Evolutionary conservation across 2,888 invertebrate species (phyloP).

Genomic region (Diaprepes abbreviatus): DNA sequence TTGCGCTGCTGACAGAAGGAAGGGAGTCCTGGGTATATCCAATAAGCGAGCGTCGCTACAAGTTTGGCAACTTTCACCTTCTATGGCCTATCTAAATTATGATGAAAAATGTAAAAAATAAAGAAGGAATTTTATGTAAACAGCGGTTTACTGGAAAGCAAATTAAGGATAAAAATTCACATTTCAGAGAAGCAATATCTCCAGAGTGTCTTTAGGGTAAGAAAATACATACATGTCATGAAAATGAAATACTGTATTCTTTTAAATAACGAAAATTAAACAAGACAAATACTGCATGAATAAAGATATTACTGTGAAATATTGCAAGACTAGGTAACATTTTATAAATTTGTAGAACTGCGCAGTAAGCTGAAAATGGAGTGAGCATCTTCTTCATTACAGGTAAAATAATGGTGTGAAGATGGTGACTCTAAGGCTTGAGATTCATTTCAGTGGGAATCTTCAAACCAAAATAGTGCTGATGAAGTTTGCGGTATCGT

Average conservation of each 20-base stretch:
- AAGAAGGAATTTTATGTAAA: no score
- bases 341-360: neutral
- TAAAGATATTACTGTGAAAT: neutral
- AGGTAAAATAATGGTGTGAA: neutral
- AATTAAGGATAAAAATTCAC: no score
- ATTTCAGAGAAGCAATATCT: slow-evolving; percentile 2
- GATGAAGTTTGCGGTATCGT: slow-evolving; percentile 4
- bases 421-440: no score
- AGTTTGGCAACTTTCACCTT: no score
- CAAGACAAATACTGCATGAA: neutral
- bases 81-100: no score
- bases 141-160: no score
- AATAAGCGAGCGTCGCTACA: no score
- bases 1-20: no score
- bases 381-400: neutral
- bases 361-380: neutral
- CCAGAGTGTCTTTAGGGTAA: neutral
- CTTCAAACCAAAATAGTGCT: neutral
- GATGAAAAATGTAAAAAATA: no score
- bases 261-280: neutral
- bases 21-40: no score
- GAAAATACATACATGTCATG: neutral
- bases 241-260: neutral
- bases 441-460: slow-evolving; percentile 1
- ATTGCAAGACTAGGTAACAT: neutral